Base-by-base conservation (phyloP, 2,113 vertebrate species). In the Neopipo cinnamomea region DNA sequence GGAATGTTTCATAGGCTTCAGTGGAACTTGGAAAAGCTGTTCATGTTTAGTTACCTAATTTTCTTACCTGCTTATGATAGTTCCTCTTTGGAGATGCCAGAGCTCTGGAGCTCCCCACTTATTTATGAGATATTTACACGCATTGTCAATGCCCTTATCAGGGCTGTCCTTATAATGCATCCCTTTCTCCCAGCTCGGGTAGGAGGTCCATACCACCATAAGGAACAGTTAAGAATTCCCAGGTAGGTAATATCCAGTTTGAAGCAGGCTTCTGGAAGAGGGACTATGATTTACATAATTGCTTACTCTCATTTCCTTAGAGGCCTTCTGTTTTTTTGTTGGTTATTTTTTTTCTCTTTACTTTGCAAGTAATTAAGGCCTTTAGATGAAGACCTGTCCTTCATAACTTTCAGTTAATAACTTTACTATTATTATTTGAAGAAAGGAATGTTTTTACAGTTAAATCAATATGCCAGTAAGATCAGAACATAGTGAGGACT, bases 401-500 rank as follows among this genome's bases (percentile, higher is more conserved):
- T 92, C 82, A 56, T 46, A 93, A 76, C 49, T 85, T 85, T 88
- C 56, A 55, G 71, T 96, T 96, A 89, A 65, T 84, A 71, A 72
- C 87, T 89, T 91, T 85, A 65, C 23, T 95, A 56, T 89, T 92
- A 85, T 89, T 67, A 89, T 85, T 91, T 89, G 89, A 96, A 97
- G 80, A 93, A 96, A 87, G 24, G 71, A 67, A 83, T 88, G 93
- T 76, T 97, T 95, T 93, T 91, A 93, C 61, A 92, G 82, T 89
- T 89, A 94, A 96, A 97, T 94, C 96, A 93, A 96, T 96, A 95
- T 66, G 41, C 86, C 80, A 82, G 88, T 46, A 89, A 96, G 61
- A 97, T 89, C 91, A 94, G 95, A 95, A 96, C 78, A 78, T 86
- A 83, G 72, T 37, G 47, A 95, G 77, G 87, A 94, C 80, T 93